Evolutionary conservation across 2,888 invertebrate species (phyloP), one percentile per base, ranked within the genome.

Genomic region (Drosophila kambysellisi): DNA sequence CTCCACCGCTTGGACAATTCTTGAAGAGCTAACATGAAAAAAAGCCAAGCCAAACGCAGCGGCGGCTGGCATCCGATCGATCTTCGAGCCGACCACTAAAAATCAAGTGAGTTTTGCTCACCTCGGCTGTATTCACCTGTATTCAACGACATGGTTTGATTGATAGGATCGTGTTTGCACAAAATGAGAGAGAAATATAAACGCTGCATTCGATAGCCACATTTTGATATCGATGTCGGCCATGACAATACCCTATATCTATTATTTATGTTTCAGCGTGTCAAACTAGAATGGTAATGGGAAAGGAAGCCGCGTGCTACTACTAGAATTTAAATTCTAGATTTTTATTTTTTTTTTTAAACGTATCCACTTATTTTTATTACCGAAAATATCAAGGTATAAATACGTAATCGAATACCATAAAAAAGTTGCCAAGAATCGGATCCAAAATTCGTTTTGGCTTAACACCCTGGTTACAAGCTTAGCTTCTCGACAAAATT

Each of bases 1-100:
- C 1, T 66, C 71, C 72, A 70, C 74, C 75, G 20, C 20, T 15
- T 25, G 70, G 87, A 80, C 82, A 70, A 79, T 89, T 86, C 87
- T 87, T 78, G 62, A 75, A 81, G 70, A 64, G 65, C 78, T 59
- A 81, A 67, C 72, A 76, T 25, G 15, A 46, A 75, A 63, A 66
- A 66, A 64, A 57, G 37, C 51, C 41, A 54, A 61, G 60, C 62
- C 59, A 58, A 74, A 70, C 35, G 35, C 20, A 78, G 63, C 74
- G 58, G 43, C 59, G 29, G 51, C 43, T 58, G 48, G 64, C 50
- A 61, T 68, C 70, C 53, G 46, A 57, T 35, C 37, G 56, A 35
- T 46, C 20, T 50, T 58, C 33, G 32, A 41, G 25, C 43, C 15
- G 15, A 30, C n/a, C 46, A 48, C 52, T 52, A 58, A 70, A 56